These are phyloP conservation scores for Pomatostomus ruficeps DNA, from an alignment of 2,113 vertebrate species.

Conservation along the genomic window DNA sequence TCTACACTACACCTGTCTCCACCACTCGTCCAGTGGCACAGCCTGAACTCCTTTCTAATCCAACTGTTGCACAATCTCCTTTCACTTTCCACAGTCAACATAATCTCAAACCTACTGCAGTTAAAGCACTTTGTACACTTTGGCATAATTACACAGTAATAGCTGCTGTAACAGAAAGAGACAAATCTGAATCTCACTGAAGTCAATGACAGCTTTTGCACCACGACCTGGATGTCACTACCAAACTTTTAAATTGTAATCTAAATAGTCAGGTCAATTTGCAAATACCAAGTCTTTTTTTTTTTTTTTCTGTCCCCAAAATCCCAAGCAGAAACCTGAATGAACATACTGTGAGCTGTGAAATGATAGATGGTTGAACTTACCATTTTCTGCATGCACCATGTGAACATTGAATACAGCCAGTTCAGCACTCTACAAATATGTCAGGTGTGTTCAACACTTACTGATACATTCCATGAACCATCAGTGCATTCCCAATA, in stretches of 20 bases:
- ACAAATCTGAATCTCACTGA: background rate
- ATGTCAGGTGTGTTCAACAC: background rate
- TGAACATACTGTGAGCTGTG: background rate
- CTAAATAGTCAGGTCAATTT: background rate
- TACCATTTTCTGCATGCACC: background rate
- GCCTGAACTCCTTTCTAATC: background rate
- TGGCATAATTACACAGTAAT: background rate
- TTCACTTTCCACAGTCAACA: background rate
- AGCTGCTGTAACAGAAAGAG: background rate
- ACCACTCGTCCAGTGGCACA: background rate
- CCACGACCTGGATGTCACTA: background rate
- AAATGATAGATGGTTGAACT: background rate
- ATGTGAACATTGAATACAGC: background rate
- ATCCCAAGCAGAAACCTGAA: background rate
- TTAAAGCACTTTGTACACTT: background rate
- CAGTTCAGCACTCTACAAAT: background rate
- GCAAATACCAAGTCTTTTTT: background rate
- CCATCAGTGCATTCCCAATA: background rate
- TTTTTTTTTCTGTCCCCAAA: accelerated
- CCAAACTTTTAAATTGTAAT: background rate
- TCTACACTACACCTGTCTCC: background rate
- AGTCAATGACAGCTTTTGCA: background rate
- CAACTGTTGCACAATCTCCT: background rate
- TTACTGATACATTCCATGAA: background rate
- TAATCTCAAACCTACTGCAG: background rate